A percentile compares a stretch with the other conserved stretches of the same genome.
Evolutionary conservation across 2,113 vertebrate species (phyloP).

Genomic region (chimpanzee (Pan troglodytes)): NHGRI_mPanTro3-v2.1_pri NC_086015.1:78915001-78915500

Average conservation of each 20-base stretch:
- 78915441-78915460: not conserved
- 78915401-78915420: not conserved
- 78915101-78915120: not conserved
- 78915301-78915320: not conserved
- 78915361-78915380: not conserved
- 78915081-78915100: not conserved
- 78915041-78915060: not conserved
- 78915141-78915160: not conserved
- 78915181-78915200: not conserved
- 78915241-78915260: not conserved
- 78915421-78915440: not conserved
- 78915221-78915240: not conserved
- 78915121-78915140: too few species aligned
- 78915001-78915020: not conserved
- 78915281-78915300: not conserved
- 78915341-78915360: not conserved
- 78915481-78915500: not conserved
- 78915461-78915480: not conserved
- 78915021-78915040: not conserved
- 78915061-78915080: not conserved
- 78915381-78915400: not conserved
- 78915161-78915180: not conserved
- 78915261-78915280: not conserved
- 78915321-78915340: not conserved
- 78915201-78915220: not conserved